Evolutionary conservation across 2,888 invertebrate genomes (phyloP).

Genomic region (Drosophila atripex): DNA sequence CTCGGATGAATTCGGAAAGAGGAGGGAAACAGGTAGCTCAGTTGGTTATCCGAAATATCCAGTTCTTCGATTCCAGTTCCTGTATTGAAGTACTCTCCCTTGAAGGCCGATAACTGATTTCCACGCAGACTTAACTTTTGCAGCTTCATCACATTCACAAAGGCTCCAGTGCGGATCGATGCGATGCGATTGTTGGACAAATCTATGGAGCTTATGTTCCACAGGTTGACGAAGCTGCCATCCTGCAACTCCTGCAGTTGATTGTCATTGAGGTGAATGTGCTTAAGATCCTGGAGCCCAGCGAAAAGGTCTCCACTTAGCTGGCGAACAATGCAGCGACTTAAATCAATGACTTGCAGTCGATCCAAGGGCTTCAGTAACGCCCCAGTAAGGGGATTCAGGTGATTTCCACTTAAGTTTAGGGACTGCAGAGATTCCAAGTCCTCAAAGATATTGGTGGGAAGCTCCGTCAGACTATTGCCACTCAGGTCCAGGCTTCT

Average conservation of each 20-base stretch:
- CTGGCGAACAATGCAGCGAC: slow-evolving; percentile 89
- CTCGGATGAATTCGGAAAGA: slow-evolving; percentile 94
- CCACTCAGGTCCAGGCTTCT: slow-evolving; percentile 90
- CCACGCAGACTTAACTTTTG: slow-evolving; percentile 89
- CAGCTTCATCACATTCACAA: slow-evolving; percentile 91
- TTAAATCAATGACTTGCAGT: slow-evolving; percentile 89
- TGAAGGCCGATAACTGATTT: slow-evolving; percentile 91
- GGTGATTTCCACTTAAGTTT: slow-evolving; percentile 90
- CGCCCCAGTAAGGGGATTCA: slow-evolving; percentile 87
- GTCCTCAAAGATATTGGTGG: slow-evolving; percentile 88
- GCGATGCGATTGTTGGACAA: slow-evolving; percentile 91
- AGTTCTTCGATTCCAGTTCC: slow-evolving; percentile 92
- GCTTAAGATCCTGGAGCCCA: slow-evolving; percentile 87
- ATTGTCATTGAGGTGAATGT: slow-evolving; percentile 89
- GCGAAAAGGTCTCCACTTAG: slow-evolving; percentile 89
- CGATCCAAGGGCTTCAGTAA: slow-evolving; percentile 89
- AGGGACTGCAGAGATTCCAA: slow-evolving; percentile 88
- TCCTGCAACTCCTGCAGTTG: slow-evolving; percentile 90
- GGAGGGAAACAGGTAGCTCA: slow-evolving; percentile 92
- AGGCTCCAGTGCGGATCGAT: slow-evolving; percentile 90
- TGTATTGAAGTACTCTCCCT: slow-evolving; percentile 93
- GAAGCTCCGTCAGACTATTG: slow-evolving; percentile 90
- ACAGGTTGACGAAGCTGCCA: slow-evolving; percentile 90
- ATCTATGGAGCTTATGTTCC: slow-evolving; percentile 90
- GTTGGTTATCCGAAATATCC: slow-evolving; percentile 91